Conservation (phyloP, 2,113 vertebrate genomes). For the Verasper variegatus region DNA sequence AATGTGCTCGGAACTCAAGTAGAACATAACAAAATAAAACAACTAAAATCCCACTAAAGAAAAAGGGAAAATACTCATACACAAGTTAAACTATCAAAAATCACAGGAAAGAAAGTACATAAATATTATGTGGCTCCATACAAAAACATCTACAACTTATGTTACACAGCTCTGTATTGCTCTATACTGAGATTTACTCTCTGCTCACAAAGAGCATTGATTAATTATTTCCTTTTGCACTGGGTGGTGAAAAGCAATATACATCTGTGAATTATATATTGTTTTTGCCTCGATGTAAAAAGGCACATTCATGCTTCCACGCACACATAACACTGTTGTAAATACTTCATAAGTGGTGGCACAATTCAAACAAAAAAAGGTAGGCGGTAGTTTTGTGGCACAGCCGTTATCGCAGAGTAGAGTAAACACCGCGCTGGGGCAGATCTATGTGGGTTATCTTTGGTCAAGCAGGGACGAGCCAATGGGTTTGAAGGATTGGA, state of each 20-base stretch:
- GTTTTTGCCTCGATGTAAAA: conserved; percentile 61
- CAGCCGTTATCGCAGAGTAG: conserved; percentile 57
- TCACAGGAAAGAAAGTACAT: conserved; percentile 43
- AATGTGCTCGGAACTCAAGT: conserved; percentile 60
- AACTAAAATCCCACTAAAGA: conserved; percentile 32
- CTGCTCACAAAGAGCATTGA: conserved; percentile 58
- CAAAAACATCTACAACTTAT: conserved; percentile 68
- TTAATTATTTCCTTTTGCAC: conserved; percentile 47
- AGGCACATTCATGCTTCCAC: conserved; percentile 45
- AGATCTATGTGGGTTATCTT: conserved; percentile 78
- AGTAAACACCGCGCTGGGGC: conserved; percentile 71
- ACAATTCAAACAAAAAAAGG: conserved; percentile 26
- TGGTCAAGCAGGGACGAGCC: conserved; percentile 77
- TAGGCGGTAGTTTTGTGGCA: conserved; percentile 60
- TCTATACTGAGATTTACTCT: conserved; percentile 77
- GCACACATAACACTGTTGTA: conserved; percentile 51
- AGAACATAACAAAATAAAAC: conserved; percentile 47
- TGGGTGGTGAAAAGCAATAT: conserved; percentile 55
- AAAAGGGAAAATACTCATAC: conserved; percentile 42
- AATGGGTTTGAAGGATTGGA: conserved; percentile 47
- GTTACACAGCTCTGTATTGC: conserved; percentile 79
- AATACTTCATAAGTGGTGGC: conserved; percentile 66
- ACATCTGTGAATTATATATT: conserved; percentile 14
- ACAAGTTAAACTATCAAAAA: conserved; percentile 40
- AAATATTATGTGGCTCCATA: conserved; percentile 70